Evolutionary conservation across 1,140 invertebrate species (phyloP).

Genomic region (Halyomorpha halys): DNA sequence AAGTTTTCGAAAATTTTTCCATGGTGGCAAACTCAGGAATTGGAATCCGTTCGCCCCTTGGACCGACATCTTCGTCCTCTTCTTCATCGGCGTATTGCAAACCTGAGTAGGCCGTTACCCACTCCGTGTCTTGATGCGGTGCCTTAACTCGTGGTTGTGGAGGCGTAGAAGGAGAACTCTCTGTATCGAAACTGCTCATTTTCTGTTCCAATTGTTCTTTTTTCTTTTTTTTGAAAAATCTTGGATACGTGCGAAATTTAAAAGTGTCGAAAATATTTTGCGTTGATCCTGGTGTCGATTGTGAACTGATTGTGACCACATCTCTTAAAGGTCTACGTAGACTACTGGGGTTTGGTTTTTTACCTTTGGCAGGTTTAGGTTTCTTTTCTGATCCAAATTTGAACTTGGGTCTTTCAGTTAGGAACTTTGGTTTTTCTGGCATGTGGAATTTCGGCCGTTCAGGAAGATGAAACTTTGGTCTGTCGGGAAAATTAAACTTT

Average conservation of each 20-base stretch:
- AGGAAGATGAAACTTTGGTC: conserved; percentile 48
- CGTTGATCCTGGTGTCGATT: conserved; percentile 25
- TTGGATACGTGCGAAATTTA: conserved; percentile 60
- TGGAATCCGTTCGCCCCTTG: conserved; percentile 23
- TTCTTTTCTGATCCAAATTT: conserved; percentile 21
- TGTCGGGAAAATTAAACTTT: conserved; percentile 46
- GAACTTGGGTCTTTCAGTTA: conserved; percentile 49
- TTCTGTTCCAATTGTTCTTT: conserved; percentile 14
- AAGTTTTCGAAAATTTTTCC: conserved; percentile 26
- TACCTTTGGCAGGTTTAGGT: conserved; percentile 37
- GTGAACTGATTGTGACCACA: conserved; percentile 5
- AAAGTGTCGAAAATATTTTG: conserved; percentile 50
- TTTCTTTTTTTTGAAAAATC: conserved; percentile 56
- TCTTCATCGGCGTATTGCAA: conserved; percentile 17
- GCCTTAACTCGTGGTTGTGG: conserved; percentile 11
- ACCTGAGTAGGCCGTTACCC: conserved; percentile 23
- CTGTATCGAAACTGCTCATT: conserved; percentile 21
- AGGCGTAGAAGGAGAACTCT: conserved; percentile 27
- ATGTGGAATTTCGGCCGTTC: conserved; percentile 39
- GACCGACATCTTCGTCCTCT: conserved; percentile 28
- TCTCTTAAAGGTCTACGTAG: conserved; percentile 30
- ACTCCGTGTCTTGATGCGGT: conserved; percentile 19
- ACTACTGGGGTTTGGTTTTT: conserved; percentile 35
- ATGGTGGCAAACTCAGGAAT: conserved; percentile 26
- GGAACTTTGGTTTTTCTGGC: conserved; percentile 46